phyloP scores from a whole-genome alignment of 2,113 vertebrate species.

The Potamarius usumacintae region DNA sequence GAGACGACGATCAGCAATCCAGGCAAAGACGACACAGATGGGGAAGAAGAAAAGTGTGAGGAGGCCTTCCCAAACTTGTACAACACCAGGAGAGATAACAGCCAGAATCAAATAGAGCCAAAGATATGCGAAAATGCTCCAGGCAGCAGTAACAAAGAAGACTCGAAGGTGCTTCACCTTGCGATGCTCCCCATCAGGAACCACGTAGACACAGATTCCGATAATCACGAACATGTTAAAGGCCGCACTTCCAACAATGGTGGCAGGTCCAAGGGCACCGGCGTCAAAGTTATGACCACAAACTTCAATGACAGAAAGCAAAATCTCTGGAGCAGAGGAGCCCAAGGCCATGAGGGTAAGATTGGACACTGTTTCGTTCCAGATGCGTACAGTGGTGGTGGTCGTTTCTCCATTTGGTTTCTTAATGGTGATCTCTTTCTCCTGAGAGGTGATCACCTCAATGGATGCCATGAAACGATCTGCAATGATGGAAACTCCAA shows the following conservation, averaged over 20 bases:
- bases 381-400: slow-evolving; percentile 94
- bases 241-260: slow-evolving; percentile 94
- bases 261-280: slow-evolving; percentile 89
- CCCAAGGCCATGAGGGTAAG: slow-evolving; percentile 97
- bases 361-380: slow-evolving; percentile 98
- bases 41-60: slow-evolving; percentile 98
- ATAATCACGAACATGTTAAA: slow-evolving; percentile 99
- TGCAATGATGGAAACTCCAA: slow-evolving; percentile 96
- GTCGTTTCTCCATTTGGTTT: slow-evolving; percentile 94
- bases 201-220: slow-evolving; percentile 91
- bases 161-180: slow-evolving; percentile 96
- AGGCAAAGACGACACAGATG: slow-evolving; percentile 95
- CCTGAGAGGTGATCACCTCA: slow-evolving; percentile 97
- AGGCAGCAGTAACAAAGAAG: slow-evolving; percentile 95
- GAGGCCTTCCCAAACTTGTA: slow-evolving; percentile 96
- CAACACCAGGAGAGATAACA: slow-evolving; percentile 90
- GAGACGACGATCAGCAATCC: slow-evolving; percentile 94
- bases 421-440: slow-evolving; percentile 98
- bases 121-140: slow-evolving; percentile 99
- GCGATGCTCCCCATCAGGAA: slow-evolving; percentile 92
- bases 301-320: slow-evolving; percentile 94
- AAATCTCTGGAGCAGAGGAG: slow-evolving; percentile 94
- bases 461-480: slow-evolving; percentile 99
- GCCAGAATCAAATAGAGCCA: slow-evolving; percentile 98
- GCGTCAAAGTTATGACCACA: slow-evolving; percentile 90